These are phyloP conservation scores for Agraylea sexmaculata DNA, from an alignment of 1,140 invertebrate species.

Conservation along the genomic window DNA sequence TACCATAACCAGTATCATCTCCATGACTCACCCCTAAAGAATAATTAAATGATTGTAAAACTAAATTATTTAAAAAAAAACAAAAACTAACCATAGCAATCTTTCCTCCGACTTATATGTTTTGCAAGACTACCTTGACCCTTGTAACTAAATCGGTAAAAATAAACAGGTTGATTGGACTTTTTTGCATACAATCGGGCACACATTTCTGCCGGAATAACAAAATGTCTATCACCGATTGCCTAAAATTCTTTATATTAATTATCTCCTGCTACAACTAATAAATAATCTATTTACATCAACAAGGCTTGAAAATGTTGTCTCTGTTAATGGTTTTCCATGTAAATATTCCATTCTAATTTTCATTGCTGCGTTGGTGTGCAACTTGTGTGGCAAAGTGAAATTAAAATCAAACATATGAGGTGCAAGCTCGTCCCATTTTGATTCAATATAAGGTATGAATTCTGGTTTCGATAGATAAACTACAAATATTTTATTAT, in stretches of 20 bases:
- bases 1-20: conserved; percentile 41
- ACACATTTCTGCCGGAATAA: conserved; percentile 40
- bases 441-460: conserved; percentile 39
- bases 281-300: conserved; percentile 24
- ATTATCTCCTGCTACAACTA: background rate
- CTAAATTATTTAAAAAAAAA: conserved; percentile 7
- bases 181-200: conserved; percentile 40
- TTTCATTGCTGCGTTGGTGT: conserved; percentile 32
- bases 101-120: conserved; percentile 29
- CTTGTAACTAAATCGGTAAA: conserved; percentile 45
- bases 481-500: conserved; percentile 26
- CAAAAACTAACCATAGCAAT: conserved; percentile 41
- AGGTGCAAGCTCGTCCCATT: conserved; percentile 45
- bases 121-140: conserved; percentile 41
- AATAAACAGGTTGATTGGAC: conserved; percentile 45
- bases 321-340: conserved; percentile 34
- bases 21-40: conserved; percentile 46
- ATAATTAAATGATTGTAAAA: conserved; percentile 6
- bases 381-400: conserved; percentile 37
- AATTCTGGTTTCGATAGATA: conserved; percentile 33
- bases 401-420: conserved; percentile 49
- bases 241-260: conserved; percentile 26
- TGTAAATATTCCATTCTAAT: conserved; percentile 46
- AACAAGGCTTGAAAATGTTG: conserved; percentile 31
- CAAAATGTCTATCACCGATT: conserved; percentile 47